phyloP scores from a whole-genome alignment of 2,797 vertebrate genomes.

The Anomalospiza imberbis region DNA sequence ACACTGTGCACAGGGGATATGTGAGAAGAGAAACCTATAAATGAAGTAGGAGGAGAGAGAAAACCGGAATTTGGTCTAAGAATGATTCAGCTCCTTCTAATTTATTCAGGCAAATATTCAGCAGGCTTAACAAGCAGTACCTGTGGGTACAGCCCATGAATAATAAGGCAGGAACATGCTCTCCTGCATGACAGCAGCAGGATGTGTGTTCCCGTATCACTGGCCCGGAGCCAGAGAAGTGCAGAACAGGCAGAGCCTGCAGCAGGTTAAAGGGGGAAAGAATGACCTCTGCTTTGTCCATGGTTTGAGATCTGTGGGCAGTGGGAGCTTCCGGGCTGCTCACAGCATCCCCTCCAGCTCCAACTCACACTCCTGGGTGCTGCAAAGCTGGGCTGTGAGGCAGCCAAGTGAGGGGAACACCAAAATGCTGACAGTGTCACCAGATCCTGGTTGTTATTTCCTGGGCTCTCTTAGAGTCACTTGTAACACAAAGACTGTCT shows the following conservation, averaged over 20 bases:
- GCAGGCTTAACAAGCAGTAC: constrained; percentile 8
- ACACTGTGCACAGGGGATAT: not conserved
- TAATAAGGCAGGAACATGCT: constrained; percentile 34
- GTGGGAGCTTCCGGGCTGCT: not conserved
- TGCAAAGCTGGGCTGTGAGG: not conserved
- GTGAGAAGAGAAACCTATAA: constrained; percentile 1
- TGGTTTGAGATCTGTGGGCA: not conserved
- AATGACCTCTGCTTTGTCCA: not conserved
- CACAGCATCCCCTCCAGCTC: not conserved
- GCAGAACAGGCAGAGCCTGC: not conserved
- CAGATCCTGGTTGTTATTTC: not conserved
- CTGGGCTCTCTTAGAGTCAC: not conserved
- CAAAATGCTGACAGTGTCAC: not conserved
- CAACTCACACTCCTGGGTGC: fast-evolving
- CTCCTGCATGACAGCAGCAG: not conserved
- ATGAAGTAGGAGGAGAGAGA: constrained; percentile 12
- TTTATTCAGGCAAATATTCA: constrained; percentile 55
- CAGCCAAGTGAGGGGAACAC: not conserved
- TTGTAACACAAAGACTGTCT: not conserved
- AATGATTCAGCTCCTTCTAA: constrained; percentile 64
- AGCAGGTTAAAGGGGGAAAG: not conserved
- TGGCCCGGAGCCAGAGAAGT: fast-evolving
- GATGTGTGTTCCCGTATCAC: not conserved
- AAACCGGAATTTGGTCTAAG: constrained; percentile 29
- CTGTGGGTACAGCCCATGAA: constrained; percentile 31